These are phyloP conservation scores for Heliconius eleuchia DNA, from an alignment of 1,140 invertebrate genomes.

Conservation along the genomic window DNA sequence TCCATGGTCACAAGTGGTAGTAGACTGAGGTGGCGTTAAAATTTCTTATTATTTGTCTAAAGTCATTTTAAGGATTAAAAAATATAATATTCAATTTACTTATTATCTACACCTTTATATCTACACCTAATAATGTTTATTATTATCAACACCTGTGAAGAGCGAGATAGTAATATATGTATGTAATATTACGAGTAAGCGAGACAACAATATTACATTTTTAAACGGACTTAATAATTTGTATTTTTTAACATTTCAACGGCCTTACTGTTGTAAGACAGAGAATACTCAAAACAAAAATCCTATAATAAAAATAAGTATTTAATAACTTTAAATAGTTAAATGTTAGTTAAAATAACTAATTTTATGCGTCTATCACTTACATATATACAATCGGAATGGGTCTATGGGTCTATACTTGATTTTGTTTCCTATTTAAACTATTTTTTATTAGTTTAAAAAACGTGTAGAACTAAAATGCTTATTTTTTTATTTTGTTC, in stretches of 20 bases:
- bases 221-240: background rate
- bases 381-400: too few species aligned
- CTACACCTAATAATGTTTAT: background rate
- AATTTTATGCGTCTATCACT: background rate
- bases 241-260: background rate
- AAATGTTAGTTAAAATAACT: background rate
- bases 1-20: too few species aligned
- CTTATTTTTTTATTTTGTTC: background rate
- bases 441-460: background rate
- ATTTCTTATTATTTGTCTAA: too few species aligned
- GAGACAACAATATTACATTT: background rate
- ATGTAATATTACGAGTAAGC: background rate
- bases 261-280: slow-evolving; percentile 1
- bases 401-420: background rate
- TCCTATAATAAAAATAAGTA: background rate
- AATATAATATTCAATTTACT: too few species aligned
- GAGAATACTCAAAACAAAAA: background rate
- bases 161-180: background rate
- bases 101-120: too few species aligned
- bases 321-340: slow-evolving; percentile 7
- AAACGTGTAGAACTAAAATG: background rate
- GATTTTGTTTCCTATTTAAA: background rate
- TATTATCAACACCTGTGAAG: background rate
- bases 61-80: too few species aligned
- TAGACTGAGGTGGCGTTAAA: too few species aligned